Conservation (phyloP, 2,888 invertebrate species). For the Tipula unca region DNA sequence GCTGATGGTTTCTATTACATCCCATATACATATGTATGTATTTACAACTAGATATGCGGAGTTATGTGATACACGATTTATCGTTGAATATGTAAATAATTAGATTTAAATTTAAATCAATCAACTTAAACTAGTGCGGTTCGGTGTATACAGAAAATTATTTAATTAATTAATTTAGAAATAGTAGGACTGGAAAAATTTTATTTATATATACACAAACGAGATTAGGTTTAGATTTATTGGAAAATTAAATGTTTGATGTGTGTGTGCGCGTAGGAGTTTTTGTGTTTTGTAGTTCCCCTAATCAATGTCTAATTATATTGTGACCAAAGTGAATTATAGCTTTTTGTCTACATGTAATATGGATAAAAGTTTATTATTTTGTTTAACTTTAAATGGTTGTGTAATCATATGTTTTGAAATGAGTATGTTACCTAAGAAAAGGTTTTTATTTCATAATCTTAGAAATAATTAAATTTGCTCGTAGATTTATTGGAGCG, state of each 20-base stretch:
- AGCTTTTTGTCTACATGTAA: not conserved
- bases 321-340: not conserved
- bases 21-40: not conserved
- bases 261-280: not conserved
- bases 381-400: not conserved
- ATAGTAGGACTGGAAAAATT: not conserved
- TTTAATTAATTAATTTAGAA: not conserved
- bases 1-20: not conserved
- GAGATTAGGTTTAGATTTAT: not conserved
- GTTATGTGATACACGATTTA: not conserved
- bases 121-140: not conserved
- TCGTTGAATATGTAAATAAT: not conserved
- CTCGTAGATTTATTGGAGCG: not conserved
- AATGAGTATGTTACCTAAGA: not conserved
- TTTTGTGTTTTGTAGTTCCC: not conserved
- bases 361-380: not conserved
- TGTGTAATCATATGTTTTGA: not conserved
- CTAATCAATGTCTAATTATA: not conserved
- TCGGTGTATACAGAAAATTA: not conserved
- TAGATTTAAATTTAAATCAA: not conserved
- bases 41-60: not conserved
- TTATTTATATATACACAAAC: not conserved
- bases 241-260: not conserved
- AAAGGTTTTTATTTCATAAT: not conserved
- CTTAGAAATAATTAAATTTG: not conserved